Base-by-base conservation (phyloP, 2,797 vertebrate genomes). In the Corythornis leucogaster region DNA sequence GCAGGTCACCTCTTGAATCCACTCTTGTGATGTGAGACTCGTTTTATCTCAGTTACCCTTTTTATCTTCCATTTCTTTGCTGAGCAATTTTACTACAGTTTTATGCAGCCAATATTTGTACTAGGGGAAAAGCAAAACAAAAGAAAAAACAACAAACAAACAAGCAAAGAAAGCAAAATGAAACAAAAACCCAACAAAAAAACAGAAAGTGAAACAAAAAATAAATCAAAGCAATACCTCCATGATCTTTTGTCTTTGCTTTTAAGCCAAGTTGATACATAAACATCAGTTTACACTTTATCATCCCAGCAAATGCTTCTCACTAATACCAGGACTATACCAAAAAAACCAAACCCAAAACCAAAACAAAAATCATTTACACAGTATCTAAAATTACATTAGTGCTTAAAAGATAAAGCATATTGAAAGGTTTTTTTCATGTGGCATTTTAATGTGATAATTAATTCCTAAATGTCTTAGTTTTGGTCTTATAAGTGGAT, bases 401-500 rank as follows among this genome's bases (percentile, higher is more conserved):
- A 51, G 5, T 40, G 17, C 7, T 55, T 87, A 55, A 87, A 81
- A 66, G 13, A 70, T 12, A 77, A 86, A 26, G 20, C 11, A 71
- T 17, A 53, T 3, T 35, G 31, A 83, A 90, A 92, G 9, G 26
- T 7, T 45, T 84, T 73, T 76, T 94, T 68, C 31, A 24, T 14
- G 21, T 74, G 11, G 16, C n/a, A 75, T 75, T 87, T 94, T 89
- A 40, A 83, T 38, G 54, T n/a, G 43, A 71, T 83, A 95, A 89
- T 74, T 87, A 96, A 88, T 96, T 94, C 85, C 67, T 94, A 88
- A 55, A 92, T 28, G 20, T 57, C 79, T 92, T 21, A 76, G 66
- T 78, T 92, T 86, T 63, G 88, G 46, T 77, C 48, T 96, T 84
- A 80, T 78, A 94, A 97, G 67, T 80, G 77, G 79, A 94, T 94